Evolutionary conservation across 2,888 invertebrate species (phyloP), one percentile per base, ranked within the genome.

Genomic region (Pterostichus niger): DNA sequence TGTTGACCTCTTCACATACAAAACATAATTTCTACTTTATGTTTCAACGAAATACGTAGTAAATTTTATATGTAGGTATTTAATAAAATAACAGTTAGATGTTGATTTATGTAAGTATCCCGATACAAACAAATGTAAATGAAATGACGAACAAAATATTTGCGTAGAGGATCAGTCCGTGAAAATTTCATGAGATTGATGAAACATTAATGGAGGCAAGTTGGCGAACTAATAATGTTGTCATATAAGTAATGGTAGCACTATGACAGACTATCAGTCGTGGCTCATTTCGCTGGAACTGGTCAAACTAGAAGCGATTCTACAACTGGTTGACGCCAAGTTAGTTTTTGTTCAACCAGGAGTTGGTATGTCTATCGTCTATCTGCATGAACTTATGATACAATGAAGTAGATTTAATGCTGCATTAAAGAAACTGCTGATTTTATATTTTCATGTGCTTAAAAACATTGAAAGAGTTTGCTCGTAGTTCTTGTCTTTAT

Each of bases 201-300:
- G 64, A 64, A 64, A 64, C 35, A 31, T 33, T 33, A 64, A 64
- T 64, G 64, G n/a, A 33, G 13, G 33, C 33, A 64, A 64, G 64
- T 64, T 64, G 35, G 64, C 5, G 56, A 77, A 77, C 56, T 77
- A 77, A 77, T 77, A 77, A 77, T 77, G 77, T 77, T 77, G 77
- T 77, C 77, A 56, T 77, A 56, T 56, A 56, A 59, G 61, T 78
- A 44, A 78, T 78, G 10, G 46, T 78, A 59, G 31, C 17, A 35
- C 17, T 13, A 56, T 59, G 78, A 59, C 17, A 59, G 78, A 61
- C 56, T 40, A 77, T 77, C 56, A 59, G 52, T 52, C 31, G 31
- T 24, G 52, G 75, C 31, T 78, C 78, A 78, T 44, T 61, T 59
- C 35, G 46, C 44, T 78, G 40, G 59, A 59, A 78, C 78, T 78